phyloP scores from a whole-genome alignment of 35 echinoderm and acorn worm genomes.

The Holothuria glaberrima region DNA sequence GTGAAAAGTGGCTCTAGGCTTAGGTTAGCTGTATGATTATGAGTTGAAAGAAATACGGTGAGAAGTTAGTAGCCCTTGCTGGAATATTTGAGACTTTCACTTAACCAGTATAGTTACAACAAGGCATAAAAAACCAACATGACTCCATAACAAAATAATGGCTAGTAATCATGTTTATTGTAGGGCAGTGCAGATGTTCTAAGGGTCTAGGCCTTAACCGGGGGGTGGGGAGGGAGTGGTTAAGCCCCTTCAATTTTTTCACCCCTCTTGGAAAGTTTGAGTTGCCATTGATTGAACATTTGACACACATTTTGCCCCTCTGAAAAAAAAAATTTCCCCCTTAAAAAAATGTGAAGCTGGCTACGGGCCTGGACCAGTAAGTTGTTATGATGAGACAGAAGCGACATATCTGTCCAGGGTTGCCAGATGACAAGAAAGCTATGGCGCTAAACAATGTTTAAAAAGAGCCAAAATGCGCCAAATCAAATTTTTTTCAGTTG shows the following conservation, averaged over 20 bases:
- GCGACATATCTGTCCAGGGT: neutral
- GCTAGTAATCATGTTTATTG: neutral
- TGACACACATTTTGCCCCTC: too few species aligned
- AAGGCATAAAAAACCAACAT: neutral
- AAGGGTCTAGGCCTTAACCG: neutral
- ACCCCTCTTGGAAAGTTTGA: neutral
- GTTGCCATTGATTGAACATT: neutral
- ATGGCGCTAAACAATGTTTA: too few species aligned
- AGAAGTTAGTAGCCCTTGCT: slow-evolving; percentile 1
- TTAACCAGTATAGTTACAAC: neutral
- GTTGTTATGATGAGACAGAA: neutral
- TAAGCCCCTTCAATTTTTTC: neutral
- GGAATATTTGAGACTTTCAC: too few species aligned
- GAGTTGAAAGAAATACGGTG: slow-evolving; percentile 2
- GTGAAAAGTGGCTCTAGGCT: neutral
- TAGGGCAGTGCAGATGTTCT: neutral
- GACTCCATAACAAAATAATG: neutral
- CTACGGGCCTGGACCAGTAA: neutral
- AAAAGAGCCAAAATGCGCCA: neutral
- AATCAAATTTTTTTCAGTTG: neutral
- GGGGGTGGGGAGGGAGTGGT: neutral
- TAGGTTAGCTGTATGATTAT: slow-evolving; percentile 8
- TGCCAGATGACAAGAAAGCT: neutral
- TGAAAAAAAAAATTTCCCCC: neutral
- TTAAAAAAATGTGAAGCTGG: neutral